These are phyloP conservation scores for Noctua comes DNA, from an alignment of 2,888 invertebrate genomes.

Conservation along the genomic window DNA sequence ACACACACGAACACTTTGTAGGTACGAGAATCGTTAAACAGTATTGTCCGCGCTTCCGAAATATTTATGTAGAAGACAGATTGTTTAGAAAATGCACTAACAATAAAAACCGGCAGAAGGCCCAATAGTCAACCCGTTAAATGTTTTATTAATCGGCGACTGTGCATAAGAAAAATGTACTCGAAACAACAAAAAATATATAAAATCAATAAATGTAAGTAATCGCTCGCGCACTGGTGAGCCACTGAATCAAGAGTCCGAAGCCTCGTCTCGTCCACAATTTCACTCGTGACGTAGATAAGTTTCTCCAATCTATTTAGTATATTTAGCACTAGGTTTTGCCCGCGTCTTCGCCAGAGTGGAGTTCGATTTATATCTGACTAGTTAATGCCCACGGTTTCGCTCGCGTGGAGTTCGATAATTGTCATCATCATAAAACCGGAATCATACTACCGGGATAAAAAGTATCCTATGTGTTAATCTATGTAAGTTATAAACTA, in stretches of 20 bases:
- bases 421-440: too few species aligned
- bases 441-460: too few species aligned
- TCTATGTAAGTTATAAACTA: too few species aligned
- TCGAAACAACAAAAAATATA: neutral
- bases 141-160: too few species aligned
- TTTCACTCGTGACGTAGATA: neutral
- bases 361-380: too few species aligned
- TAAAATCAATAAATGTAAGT: neutral
- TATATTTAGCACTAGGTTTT: neutral
- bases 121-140: too few species aligned
- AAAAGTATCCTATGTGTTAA: too few species aligned
- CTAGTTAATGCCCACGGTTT: too few species aligned
- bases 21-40: neutral
- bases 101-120: too few species aligned
- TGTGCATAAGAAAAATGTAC: too few species aligned
- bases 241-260: neutral
- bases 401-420: too few species aligned
- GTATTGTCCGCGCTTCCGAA: neutral
- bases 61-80: neutral
- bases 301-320: neutral
- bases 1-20: neutral
- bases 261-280: neutral
- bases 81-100: neutral
- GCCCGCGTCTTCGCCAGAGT: too few species aligned
- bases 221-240: neutral